Conservation (phyloP, 2,888 invertebrate genomes). For the Falcaria lacertinaria region DNA sequence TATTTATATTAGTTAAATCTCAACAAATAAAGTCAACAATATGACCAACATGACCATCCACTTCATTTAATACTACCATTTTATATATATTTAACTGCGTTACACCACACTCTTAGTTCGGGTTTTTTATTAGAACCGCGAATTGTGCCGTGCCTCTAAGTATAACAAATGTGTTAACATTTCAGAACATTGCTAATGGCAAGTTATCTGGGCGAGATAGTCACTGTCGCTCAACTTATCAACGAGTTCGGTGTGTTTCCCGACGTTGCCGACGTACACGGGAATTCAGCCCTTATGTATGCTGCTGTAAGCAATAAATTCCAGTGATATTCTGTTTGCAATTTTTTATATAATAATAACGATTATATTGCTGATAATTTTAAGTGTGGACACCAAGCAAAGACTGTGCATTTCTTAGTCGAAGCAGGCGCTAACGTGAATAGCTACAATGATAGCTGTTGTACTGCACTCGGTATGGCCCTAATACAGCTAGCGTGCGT, state of each 20-base stretch:
- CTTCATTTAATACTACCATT: too few relatives aligned
- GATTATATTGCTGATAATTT: neutral
- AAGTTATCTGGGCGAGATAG: constrained; percentile 49
- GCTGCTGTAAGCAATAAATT: constrained; percentile 57
- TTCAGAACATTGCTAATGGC: constrained; percentile 57
- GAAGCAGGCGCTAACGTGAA: constrained; percentile 75
- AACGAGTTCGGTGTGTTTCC: constrained; percentile 60
- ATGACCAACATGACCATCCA: too few relatives aligned
- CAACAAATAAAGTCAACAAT: too few relatives aligned
- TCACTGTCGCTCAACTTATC: constrained; percentile 49
- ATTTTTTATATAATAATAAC: too few relatives aligned
- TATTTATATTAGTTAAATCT: too few relatives aligned
- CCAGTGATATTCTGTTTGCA: neutral
- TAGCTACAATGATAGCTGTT: constrained; percentile 74
- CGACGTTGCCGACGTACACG: constrained; percentile 70
- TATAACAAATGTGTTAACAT: constrained; percentile 7
- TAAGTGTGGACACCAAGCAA: constrained; percentile 53
- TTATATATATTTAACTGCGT: too few relatives aligned
- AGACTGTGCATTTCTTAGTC: constrained; percentile 57
- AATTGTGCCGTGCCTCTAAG: too few relatives aligned
- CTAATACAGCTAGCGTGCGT: constrained; percentile 56
- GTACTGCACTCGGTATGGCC: constrained; percentile 68
- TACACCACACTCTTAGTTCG: too few relatives aligned
- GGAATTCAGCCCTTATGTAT: constrained; percentile 77
- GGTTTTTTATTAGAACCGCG: too few relatives aligned